These are phyloP conservation scores for Agapetus fuscipes DNA, from an alignment of 2,888 invertebrate genomes.

Conservation along the genomic window DNA sequence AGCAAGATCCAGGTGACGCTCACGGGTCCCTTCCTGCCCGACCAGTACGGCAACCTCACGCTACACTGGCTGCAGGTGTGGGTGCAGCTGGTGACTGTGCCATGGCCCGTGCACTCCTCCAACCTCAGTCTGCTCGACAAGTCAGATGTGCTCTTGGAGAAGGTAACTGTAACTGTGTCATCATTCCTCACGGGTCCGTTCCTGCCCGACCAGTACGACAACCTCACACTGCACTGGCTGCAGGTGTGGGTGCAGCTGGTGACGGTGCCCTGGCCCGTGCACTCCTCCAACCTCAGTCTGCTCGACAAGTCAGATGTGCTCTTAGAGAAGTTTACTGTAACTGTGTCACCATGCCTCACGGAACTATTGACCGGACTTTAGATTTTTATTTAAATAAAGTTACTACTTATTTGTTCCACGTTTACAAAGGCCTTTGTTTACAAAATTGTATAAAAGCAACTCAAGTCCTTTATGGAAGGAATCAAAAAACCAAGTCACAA, in stretches of 20 bases:
- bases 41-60: conserved; percentile 33
- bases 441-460: too few relatives aligned
- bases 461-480: too few relatives aligned
- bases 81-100: conserved; percentile 33
- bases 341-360: too few relatives aligned
- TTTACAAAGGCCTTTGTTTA: too few relatives aligned
- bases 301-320: conserved; percentile 9
- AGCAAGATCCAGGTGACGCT: conserved; percentile 28
- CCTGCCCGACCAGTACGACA: conserved; percentile 32
- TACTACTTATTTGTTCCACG: too few relatives aligned
- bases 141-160: conserved; percentile 25
- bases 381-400: too few relatives aligned
- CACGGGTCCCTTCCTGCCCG: conserved; percentile 35
- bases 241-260: conserved; percentile 30
- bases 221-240: conserved; percentile 26
- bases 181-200: conserved; percentile 35
- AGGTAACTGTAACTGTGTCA: conserved; percentile 22
- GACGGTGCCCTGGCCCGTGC: conserved; percentile 27
- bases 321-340: conserved; percentile 25
- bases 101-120: conserved; percentile 21
- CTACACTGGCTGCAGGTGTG: conserved; percentile 22
- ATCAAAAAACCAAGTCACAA: too few relatives aligned
- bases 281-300: conserved; percentile 8
- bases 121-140: conserved; percentile 9
- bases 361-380: too few relatives aligned